Base-by-base conservation (phyloP, 2,113 vertebrate species). In the Cnemophilus loriae region DNA sequence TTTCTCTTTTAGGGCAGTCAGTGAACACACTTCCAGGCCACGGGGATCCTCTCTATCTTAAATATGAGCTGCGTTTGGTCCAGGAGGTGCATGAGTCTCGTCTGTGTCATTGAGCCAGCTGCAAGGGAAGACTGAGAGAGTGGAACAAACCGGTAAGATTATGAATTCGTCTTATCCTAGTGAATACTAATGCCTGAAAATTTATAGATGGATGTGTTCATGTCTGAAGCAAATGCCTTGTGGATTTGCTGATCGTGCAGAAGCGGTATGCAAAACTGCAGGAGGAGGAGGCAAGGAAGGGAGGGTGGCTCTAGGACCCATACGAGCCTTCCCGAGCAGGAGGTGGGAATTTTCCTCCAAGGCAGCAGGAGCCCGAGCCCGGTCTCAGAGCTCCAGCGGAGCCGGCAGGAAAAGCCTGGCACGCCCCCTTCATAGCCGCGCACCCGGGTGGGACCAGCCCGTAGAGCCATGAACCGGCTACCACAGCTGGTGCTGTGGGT, bases 281-380 rank as follows among this genome's bases (percentile, higher is more conserved):
- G 87, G 86, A 80, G 94, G 82, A 61, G 63, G 85, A 73, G 75
- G 78, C 46, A 41, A 41, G 60, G 68, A 33, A 61, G 41, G 52
- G 69, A 77, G 90, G 63, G 60, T 37, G 79, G 69, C 92, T 96
- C 88, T 97, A 97, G 97, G 96, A 97, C 97, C 95, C 90, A 6
- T 15, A 88, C 81, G 85, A 94, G 64, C 63, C 88, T 84, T 64
- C 28, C 57, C 30, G 89, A 91, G 82, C 93, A 75, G 96, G 96
- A 96, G 96, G 95, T 96, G 93, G 96, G 96, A 97, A 86, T 91
- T 91, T 80, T 95, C 70, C 86, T 93, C 76, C 65, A 20, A 96
- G 94, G 90, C 95, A 84, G 95, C 84, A 22, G 95, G 81, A 96
- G 91, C 84, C 76, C 41, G 55, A 94, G 84, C 79, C 24, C 68